Conservation (phyloP, 1,140 invertebrate species). For the Atta colombica region DNA sequence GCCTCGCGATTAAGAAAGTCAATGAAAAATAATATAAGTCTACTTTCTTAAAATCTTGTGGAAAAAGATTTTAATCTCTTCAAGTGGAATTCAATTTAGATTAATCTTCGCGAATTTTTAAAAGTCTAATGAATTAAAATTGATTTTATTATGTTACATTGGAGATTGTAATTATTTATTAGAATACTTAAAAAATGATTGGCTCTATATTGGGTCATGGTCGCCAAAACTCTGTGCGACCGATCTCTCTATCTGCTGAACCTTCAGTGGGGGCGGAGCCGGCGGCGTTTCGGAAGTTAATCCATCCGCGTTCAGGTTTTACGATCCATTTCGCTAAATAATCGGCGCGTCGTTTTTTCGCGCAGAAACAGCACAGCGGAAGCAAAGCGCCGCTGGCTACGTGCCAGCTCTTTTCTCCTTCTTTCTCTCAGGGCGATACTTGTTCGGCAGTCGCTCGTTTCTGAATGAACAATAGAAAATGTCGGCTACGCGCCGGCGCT, state of each 20-base stretch:
- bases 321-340: conserved; percentile 57
- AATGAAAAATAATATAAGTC: not conserved
- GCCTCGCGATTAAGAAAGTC: not conserved
- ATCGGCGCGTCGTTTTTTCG: conserved; percentile 61
- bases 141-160: not conserved
- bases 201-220: not conserved
- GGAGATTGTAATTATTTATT: not conserved
- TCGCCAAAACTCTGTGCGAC: not conserved
- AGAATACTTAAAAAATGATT: not conserved
- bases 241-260: not conserved
- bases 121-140: not conserved
- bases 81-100: not conserved
- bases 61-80: not conserved
- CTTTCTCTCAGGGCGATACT: conserved; percentile 60
- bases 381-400: conserved; percentile 69
- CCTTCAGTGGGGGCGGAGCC: conserved; percentile 1
- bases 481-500: conserved; percentile 73
- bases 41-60: not conserved
- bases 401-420: conserved; percentile 62
- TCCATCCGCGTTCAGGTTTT: conserved; percentile 38
- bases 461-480: conserved; percentile 78
- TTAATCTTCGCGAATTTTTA: not conserved
- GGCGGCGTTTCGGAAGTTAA: conserved; percentile 51
- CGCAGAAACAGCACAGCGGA: conserved; percentile 32
- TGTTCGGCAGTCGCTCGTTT: conserved; percentile 69